Conservation (phyloP, 2,888 invertebrate species). For the Scaptomyza flava region DNA sequence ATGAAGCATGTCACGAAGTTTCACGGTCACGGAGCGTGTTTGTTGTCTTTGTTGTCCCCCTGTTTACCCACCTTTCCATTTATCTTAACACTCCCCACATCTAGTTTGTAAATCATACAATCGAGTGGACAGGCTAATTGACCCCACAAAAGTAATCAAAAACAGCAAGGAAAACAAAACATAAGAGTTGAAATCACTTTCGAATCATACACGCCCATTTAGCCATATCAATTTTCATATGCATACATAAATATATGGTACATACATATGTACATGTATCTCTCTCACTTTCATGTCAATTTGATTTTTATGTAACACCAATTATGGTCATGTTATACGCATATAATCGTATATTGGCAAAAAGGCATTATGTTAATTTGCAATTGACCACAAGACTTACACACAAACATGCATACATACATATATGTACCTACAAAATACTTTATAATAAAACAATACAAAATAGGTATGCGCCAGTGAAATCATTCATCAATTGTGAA, state of each 20-base stretch:
- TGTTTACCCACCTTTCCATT: background rate
- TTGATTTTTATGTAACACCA: constrained; percentile 65
- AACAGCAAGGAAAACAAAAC: background rate
- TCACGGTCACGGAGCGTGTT: constrained; percentile 68
- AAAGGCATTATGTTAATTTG: constrained; percentile 68
- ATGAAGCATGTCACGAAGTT: constrained; percentile 62
- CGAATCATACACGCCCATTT: constrained; percentile 72
- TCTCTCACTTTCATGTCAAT: constrained; percentile 69
- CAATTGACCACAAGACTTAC: constrained; percentile 21
- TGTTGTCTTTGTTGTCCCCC: constrained; percentile 19
- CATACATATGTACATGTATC: background rate
- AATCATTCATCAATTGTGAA: constrained; percentile 77
- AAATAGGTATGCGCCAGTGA: constrained; percentile 53
- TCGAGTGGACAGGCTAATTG: constrained; percentile 42
- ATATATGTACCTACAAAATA: background rate
- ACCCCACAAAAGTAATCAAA: constrained; percentile 34
- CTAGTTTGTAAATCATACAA: constrained; percentile 10
- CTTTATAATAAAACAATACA: constrained; percentile 12
- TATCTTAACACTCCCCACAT: background rate
- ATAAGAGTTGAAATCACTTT: constrained; percentile 61
- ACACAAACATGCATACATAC: no score
- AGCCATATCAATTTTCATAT: constrained; percentile 27
- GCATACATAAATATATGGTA: background rate
- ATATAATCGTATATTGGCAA: constrained; percentile 57
- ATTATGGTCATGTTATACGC: constrained; percentile 67